Base-by-base conservation (phyloP, 1,140 invertebrate genomes). In the Nasonia longicornis region DNA sequence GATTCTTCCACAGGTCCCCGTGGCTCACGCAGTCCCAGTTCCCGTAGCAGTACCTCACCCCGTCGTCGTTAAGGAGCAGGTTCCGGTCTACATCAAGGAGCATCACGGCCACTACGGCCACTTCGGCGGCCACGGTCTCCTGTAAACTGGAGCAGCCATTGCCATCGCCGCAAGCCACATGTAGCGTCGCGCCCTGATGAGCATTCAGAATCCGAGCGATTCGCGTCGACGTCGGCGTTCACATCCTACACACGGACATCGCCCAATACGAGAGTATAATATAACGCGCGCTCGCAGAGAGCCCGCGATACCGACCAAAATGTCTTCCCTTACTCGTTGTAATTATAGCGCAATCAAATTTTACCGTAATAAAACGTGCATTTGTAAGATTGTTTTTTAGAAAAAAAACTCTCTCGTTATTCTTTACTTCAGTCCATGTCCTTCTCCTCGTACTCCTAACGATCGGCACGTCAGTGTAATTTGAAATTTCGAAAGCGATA, bases 1-100 rank as follows among this genome's bases (percentile, higher is more conserved):
- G 22, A 12, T 29, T 71, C 80, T 82, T 83, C 29, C 72, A 1
- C 26, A 89, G 88, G 88, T 90, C 0, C 72, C 86, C 77, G 86
- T 87, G 0, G 29, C 82, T n/a, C 87, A 88, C 10, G 72, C 85
- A 14, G 87, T 89, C 14, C 83, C 85, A 48, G 87, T 89, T 67
- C 88, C 89, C 83, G 88, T 89, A 14, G 79, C 86, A 0, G 88
- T 89, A 22, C 86, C 87, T 69, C 85, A 87, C 0, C 89, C 89
- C 3, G 85, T 89, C 48, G 2, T 84, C 64, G 85, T 89, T 76
- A 89, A 89, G 63, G 83, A 89, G 79, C 82, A 84, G 52, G 84
- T 89, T 20, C 89, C 88, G 26, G 81, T 90, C 38, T 3, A 80
- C 31, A 74, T 89, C 70, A 86, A 89, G 74, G 84, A 71, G 2